A percentile compares a stretch with the other conserved stretches of the same genome.
Conservation (phyloP, 2,797 vertebrate species). For the Pangasius larnaudii region DNA sequence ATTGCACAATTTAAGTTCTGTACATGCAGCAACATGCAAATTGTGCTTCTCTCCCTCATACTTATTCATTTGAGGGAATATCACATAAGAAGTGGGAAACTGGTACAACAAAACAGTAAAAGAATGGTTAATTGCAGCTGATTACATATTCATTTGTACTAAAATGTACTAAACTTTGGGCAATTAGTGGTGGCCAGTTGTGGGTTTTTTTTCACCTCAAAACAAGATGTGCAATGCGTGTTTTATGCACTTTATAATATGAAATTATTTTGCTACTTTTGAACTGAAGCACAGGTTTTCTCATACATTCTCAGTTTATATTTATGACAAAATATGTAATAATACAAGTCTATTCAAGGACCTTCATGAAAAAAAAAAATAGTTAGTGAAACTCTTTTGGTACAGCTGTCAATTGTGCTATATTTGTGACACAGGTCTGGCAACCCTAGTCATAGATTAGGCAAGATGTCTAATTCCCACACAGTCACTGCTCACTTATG, state of each 20-base stretch:
- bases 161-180: neutral
- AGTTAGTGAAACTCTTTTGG: neutral
- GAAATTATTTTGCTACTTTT: neutral
- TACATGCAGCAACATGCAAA: neutral
- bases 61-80: neutral
- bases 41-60: neutral
- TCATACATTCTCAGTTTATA: neutral
- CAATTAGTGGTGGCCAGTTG: neutral
- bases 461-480: neutral
- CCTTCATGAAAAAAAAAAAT: neutral
- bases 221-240: neutral
- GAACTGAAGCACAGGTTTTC: neutral
- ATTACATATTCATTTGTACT: neutral
- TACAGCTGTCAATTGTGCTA: neutral
- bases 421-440: neutral
- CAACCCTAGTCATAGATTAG: neutral
- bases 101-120: neutral
- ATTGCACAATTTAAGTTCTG: neutral
- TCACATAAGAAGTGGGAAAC: neutral
- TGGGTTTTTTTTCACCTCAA: neutral
- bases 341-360: neutral
- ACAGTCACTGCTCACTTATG: constrained; percentile 10
- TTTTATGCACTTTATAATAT: neutral
- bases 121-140: neutral
- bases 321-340: neutral